Conservation (phyloP, 2,113 vertebrate genomes). For the Pristiophorus japonicus region DNA sequence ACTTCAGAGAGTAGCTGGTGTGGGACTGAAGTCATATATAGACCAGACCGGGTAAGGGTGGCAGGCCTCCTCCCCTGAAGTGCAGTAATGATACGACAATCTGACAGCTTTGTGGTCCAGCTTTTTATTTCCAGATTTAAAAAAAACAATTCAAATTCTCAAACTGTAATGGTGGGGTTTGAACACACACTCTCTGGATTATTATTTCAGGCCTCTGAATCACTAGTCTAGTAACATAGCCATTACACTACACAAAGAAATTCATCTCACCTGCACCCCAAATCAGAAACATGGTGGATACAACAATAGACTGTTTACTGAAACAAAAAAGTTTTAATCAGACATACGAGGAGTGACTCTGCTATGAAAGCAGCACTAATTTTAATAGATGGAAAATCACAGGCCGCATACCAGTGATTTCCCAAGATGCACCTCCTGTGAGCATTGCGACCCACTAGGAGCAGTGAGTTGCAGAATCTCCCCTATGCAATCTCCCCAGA, state of each 20-base stretch:
- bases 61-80: too few species aligned
- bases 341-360: background rate
- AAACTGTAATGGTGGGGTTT: background rate
- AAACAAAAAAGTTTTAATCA: background rate
- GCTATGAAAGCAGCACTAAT: background rate
- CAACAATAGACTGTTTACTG: background rate
- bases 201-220: background rate
- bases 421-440: background rate
- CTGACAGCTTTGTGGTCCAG: background rate
- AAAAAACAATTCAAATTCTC: background rate
- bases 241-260: background rate
- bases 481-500: background rate
- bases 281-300: background rate
- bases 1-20: background rate
- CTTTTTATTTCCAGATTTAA: background rate
- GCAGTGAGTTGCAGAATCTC: background rate
- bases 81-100: background rate
- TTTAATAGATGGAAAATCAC: background rate
- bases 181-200: background rate
- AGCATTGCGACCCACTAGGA: background rate
- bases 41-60: background rate
- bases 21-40: background rate
- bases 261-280: background rate
- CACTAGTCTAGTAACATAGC: background rate
- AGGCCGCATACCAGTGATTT: background rate